These are phyloP conservation scores for Cottus gobio DNA, from an alignment of 2,113 vertebrate species.

Conservation along the genomic window DNA sequence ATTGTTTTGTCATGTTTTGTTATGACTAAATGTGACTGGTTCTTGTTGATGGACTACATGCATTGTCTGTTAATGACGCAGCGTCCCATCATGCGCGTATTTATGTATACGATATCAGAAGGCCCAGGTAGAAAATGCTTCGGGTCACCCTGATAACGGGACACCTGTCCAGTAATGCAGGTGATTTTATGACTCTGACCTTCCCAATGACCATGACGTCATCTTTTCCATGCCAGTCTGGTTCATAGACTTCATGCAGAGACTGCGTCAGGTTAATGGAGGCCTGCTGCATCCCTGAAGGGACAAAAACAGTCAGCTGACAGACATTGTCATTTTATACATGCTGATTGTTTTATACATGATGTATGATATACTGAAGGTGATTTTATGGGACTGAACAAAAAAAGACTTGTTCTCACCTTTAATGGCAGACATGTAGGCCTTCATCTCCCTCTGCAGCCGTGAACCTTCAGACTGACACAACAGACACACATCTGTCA, in stretches of 20 bases:
- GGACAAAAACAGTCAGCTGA: neutral
- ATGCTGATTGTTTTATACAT: neutral
- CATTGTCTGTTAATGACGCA: no score
- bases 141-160: neutral
- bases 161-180: neutral
- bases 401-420: slow-evolving; percentile 77
- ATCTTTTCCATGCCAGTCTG: slow-evolving; percentile 96
- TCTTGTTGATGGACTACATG: no score
- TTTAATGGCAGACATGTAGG: slow-evolving; percentile 97
- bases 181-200: slow-evolving; percentile 79
- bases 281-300: slow-evolving; percentile 96
- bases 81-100: no score
- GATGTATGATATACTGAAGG: neutral
- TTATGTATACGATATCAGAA: no score
- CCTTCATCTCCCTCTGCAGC: slow-evolving; percentile 94
- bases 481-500: no score
- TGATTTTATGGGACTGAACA: no score
- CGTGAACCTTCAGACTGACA: slow-evolving; percentile 93
- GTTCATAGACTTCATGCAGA: slow-evolving; percentile 97
- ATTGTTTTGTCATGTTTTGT: no score
- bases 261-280: slow-evolving; percentile 97
- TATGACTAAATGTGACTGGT: no score
- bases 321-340: neutral
- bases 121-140: no score
- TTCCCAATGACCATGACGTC: slow-evolving; percentile 94